These are phyloP conservation scores for Sebastes kiyomatsui DNA, from an alignment of 2,797 vertebrate genomes.

Conservation along the genomic window DNA sequence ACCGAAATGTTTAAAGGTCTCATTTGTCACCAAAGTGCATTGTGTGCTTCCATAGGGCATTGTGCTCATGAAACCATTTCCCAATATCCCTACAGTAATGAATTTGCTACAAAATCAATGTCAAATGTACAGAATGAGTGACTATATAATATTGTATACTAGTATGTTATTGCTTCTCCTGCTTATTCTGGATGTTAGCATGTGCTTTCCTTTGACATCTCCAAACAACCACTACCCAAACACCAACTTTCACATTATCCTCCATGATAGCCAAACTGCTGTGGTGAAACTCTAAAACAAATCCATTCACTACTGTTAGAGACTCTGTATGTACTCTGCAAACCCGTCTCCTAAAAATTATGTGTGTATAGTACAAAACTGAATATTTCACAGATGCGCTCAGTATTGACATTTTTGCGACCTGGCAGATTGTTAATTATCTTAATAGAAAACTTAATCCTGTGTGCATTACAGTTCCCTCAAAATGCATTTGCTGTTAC, in stretches of 20 bases:
- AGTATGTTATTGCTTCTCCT: neutral
- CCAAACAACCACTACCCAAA: neutral
- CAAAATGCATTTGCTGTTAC: neutral
- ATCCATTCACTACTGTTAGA: fast-evolving
- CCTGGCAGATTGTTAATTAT: neutral
- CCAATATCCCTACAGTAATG: no score
- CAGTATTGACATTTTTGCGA: neutral
- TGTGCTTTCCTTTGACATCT: neutral
- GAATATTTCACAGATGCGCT: neutral
- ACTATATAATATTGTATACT: no score
- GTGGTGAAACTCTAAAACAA: neutral
- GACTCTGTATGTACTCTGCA: neutral
- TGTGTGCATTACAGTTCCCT: neutral
- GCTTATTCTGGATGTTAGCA: neutral
- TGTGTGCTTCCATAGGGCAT: neutral
- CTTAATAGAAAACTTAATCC: neutral
- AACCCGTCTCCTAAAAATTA: neutral
- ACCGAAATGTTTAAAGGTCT: neutral
- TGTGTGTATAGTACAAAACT: neutral
- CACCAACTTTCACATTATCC: neutral
- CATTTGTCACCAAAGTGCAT: neutral
- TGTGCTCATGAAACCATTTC: no score
- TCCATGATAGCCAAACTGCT: neutral
- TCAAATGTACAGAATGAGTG: no score
- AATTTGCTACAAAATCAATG: no score